Evolutionary conservation across 2,797 vertebrate species (phyloP), one percentile per base, ranked within the genome.

Genomic region (Gambusia yucatana): DNA sequence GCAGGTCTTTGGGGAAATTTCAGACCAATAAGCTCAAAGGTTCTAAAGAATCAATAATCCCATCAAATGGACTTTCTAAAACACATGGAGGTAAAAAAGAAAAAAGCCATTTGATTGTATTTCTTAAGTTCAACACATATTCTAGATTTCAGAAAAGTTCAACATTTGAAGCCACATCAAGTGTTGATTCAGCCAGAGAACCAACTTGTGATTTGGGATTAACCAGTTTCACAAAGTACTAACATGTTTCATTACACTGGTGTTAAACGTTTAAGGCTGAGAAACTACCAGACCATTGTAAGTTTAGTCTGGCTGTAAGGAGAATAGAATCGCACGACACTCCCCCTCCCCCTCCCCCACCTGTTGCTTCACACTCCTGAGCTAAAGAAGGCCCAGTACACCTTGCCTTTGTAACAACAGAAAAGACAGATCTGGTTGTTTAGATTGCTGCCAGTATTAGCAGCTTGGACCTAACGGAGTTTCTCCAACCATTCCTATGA

Each of bases 1-100:
- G 67, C 67, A 70, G n/a, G 25, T 46, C 25, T 70, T 70, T 70
- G 67, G 41, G 67, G 25, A 70, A 67, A 67, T 67, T 67, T 16
- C 13, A 44, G 41, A 13, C 65, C 65, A 44, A 44, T n/a, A 16
- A 69, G 13, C 11, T 28, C 25, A 44, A 69, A 70, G 43, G 25
- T 44, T n/a, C 13, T 46, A 46, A 44, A 70, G 25, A 70, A 70
- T 69, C 39, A 44, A 41, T n/a, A 44, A 25, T n/a, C 41, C 65
- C 11, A 43, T 69, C 41, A 6, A 61, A 59, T 14, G 9, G 16
- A 63, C 17, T 63, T 8, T 63, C 22, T 10, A 25, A 13, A 43
- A 44, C 14, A n/a, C 39, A 69, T 69, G 39, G 41, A 65, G 28
- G n/a, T 39, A 22, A 43, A n/a, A n/a, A 1, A n/a, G 33, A 10